phyloP scores from a whole-genome alignment of 2,888 invertebrate genomes.

The Elegia similella region DNA sequence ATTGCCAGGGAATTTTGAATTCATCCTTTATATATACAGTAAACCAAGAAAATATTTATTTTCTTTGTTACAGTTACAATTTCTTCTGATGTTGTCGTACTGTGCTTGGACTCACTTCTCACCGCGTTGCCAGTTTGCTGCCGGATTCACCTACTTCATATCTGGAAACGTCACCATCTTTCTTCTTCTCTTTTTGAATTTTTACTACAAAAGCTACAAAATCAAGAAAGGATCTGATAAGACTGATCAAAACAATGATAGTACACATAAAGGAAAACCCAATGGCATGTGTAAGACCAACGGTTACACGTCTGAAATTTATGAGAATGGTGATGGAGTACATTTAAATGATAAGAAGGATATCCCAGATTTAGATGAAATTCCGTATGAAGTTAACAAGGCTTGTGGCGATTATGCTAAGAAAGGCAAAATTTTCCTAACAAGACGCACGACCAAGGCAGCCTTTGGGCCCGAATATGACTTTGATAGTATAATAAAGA shows the following conservation, averaged over 20 bases:
- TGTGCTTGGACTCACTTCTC: constrained; percentile 78
- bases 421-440: constrained; percentile 58
- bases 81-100: constrained; percentile 84
- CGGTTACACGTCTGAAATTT: constrained; percentile 33
- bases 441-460: constrained; percentile 60
- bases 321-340: constrained; percentile 38
- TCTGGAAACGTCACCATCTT: constrained; percentile 82
- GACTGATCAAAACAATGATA: constrained; percentile 44
- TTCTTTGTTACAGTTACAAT: constrained; percentile 80
- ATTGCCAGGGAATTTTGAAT: too few relatives aligned
- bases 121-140: constrained; percentile 83
- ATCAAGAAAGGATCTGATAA: constrained; percentile 46
- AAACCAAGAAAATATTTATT: neutral
- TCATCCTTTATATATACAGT: too few relatives aligned
- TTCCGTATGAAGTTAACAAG: constrained; percentile 54
- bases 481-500: constrained; percentile 64
- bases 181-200: constrained; percentile 84
- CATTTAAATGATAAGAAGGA: constrained; percentile 43
- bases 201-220: constrained; percentile 83
- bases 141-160: constrained; percentile 78
- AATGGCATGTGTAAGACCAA: constrained; percentile 33
- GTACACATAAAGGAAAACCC: constrained; percentile 32
- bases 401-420: constrained; percentile 62
- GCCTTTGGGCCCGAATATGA: constrained; percentile 55
- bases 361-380: constrained; percentile 46